Percentiles rank a stretch among this genome's conserved stretches.
Evolutionary conservation across 1,140 invertebrate species (phyloP).

Genomic region (Caenorhabditis brenneri): DNA sequence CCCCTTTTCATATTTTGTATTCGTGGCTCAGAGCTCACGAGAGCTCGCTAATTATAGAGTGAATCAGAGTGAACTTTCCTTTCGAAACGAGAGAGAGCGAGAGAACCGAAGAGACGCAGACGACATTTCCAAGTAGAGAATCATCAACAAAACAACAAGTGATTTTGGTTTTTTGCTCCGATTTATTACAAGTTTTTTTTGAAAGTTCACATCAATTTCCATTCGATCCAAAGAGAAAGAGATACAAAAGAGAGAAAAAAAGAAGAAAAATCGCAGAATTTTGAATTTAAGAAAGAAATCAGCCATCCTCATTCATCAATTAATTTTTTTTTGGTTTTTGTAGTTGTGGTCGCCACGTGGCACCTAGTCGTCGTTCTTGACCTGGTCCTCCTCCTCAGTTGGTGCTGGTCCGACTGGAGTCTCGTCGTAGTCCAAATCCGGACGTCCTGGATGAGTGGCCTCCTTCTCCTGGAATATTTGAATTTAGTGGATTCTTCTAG

Average conservation of each 20-base stretch:
- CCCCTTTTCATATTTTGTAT: background rate
- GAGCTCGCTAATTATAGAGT: background rate
- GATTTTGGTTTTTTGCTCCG: background rate
- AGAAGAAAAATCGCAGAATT: background rate
- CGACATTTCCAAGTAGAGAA: background rate
- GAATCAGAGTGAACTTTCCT: background rate
- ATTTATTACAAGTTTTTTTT: background rate
- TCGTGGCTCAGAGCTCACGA: background rate
- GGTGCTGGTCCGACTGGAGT: slow-evolving; percentile 54
- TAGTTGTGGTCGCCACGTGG: background rate
- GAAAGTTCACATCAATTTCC: background rate
- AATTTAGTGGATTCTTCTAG: background rate
- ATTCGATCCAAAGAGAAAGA: slow-evolving; percentile 15
- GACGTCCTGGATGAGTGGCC: slow-evolving; percentile 53
- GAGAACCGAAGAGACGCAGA: background rate
- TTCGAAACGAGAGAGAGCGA: background rate
- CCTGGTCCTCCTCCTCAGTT: slow-evolving; percentile 30
- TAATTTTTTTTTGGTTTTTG: background rate
- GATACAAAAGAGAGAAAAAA: background rate
- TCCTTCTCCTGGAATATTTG: slow-evolving; percentile 42
- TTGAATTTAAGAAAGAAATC: background rate
- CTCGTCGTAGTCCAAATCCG: slow-evolving; percentile 56
- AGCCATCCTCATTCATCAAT: background rate
- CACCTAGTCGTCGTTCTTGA: background rate
- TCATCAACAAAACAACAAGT: background rate